Base-by-base conservation (phyloP, 2,797 vertebrate species). In the Lagorchestes hirsutus region DNA sequence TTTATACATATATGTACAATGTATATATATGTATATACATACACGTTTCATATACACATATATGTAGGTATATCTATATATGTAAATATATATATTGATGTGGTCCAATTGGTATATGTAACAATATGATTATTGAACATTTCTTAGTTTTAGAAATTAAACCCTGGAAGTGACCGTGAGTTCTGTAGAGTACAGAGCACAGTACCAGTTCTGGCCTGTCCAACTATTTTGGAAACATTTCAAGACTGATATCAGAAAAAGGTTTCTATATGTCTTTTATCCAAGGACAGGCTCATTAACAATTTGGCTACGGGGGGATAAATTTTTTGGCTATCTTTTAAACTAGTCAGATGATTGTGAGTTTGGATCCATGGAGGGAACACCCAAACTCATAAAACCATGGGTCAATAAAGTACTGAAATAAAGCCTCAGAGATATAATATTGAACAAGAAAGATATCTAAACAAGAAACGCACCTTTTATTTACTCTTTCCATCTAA, bases 351-450 rank as follows among this genome's bases (percentile, higher is more conserved):
- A n/a, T 67, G 31, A 67, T 67, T 67, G 62, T 67, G n/a, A 82
- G 8, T 82, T 8, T 46, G 67, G 40, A 82, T 82, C 18, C 67
- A 24, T 46, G 18, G 40, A 82, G 22, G 18, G 40, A 9, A 6
- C 22, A 24, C 8, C 40, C 18, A 82, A 82, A 82, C 8, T 67
- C 40, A 82, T 46, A 24, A 82, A 82, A 22, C 18, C 18, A 82
- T 40, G 67, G 18, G 67, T 82, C 67, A 82, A 24, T 46, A 40
- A 82, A 82, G 18, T 40, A 46, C n/a, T 24, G 67, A 82, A 46
- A 46, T 82, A 82, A 82, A 46, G 40, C 12, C 91, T 93, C 56
- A 94, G 40, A 90, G 62, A 95, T 2, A 93, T 95, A 95, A 59
- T 0, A 31, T 87, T 92, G 40, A 29, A 95, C 93, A 62, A 95